Evolutionary conservation across 1,140 invertebrate genomes (phyloP), one percentile per base, ranked within the genome.

Genomic region (Eurosta solidaginis): DNA sequence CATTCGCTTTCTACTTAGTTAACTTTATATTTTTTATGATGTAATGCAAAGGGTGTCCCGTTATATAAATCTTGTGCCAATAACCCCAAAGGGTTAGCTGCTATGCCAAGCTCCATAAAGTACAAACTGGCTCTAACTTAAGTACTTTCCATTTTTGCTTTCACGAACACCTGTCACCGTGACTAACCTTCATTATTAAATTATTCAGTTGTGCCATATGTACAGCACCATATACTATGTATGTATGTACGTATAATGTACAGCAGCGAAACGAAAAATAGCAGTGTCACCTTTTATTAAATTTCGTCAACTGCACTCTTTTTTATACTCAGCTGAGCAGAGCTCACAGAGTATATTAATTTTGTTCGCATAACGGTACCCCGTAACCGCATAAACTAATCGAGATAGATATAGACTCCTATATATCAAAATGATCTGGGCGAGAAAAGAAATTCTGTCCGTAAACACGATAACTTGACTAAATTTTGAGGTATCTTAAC

Each of bases 161-260:
- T 20, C n/a, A 49, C 27, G 22, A 74, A 44, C 40, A 74, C 73
- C 45, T 74, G 45, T 74, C 45, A 45, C 73, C 33, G 10, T 36
- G 33, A 36, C 29, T 63, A 33, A 63, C 54, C 54, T 63, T 63
- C 54, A 33, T 63, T 63, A 63, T 63, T 33, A 63, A 63, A 36
- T 63, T 63, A 63, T 33, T 63, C 54, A 36, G 54, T 63, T 63
- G 52, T 52, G 1, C 2, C 12, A 29, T 59, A 29, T 59, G 52
- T n/a, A n/a, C n/a, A n/a, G n/a, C n/a, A n/a, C n/a, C 25, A 20
- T 59, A 52, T 52, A 7, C 0, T 0, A 22, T 59, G 1, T 33
- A 27, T 59, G 52, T 49, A n/a, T 49, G 47, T 59, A 9, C 14
- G 33, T 17, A 59, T 12, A 17, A 10, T n/a, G n/a, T n/a, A n/a